Evolutionary conservation across 2,888 invertebrate genomes (phyloP).

Genomic region (Lapara coniferarum): DNA sequence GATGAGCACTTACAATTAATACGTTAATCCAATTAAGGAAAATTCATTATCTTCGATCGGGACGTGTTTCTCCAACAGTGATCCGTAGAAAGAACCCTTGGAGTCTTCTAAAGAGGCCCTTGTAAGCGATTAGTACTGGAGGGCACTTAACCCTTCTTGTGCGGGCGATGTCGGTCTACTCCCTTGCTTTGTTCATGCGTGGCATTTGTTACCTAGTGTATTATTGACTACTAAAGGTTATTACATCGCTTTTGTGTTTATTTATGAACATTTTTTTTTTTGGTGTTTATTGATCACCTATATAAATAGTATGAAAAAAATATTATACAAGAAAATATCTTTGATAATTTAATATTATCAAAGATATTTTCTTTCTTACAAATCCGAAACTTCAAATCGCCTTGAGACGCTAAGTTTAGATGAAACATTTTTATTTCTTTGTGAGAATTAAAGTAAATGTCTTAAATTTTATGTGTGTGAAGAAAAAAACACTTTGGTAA

Average conservation of each 20-base stretch:
- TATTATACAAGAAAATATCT: no score
- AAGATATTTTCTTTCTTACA: no score
- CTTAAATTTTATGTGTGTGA: no score
- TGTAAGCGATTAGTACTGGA: slow-evolving; percentile 72
- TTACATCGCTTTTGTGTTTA: slow-evolving; percentile 37
- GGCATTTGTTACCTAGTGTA: slow-evolving; percentile 51
- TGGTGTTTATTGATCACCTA: not conserved
- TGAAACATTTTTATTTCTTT: no score
- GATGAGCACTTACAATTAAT: slow-evolving; percentile 42
- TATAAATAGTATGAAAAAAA: no score
- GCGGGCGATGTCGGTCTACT: slow-evolving; percentile 58
- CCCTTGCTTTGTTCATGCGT: slow-evolving; percentile 64
- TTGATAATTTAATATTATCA: no score
- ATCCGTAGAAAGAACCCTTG: slow-evolving; percentile 74
- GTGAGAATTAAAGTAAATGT: no score
- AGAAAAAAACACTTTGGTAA: no score
- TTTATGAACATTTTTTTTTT: not conserved
- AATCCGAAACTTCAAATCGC: no score
- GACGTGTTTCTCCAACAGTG: slow-evolving; percentile 74
- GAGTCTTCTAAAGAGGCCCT: slow-evolving; percentile 68
- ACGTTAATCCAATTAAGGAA: slow-evolving; percentile 70
- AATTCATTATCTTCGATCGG: slow-evolving; percentile 72
- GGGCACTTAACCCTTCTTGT: slow-evolving; percentile 67
- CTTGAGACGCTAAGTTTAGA: no score
- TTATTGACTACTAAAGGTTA: slow-evolving; percentile 47